Conservation (phyloP, 2,797 vertebrate species). For the Potorous gilbertii region DNA sequence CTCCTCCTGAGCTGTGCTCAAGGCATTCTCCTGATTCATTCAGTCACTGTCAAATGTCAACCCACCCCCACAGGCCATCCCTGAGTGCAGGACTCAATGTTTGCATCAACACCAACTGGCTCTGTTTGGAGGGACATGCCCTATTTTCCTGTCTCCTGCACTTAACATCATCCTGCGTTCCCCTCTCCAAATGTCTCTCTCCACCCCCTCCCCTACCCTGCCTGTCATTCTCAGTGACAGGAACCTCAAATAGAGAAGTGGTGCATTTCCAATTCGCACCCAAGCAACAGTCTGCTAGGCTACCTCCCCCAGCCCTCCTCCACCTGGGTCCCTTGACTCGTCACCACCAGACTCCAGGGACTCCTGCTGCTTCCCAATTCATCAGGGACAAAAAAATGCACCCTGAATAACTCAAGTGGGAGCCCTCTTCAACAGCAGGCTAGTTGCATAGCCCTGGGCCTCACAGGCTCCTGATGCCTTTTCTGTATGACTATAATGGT, state of each 20-base stretch:
- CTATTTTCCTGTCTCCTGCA: neutral
- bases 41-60: neutral
- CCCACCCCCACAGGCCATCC: neutral
- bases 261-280: neutral
- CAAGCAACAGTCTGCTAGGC: neutral
- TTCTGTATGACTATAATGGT: neutral
- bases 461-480: neutral
- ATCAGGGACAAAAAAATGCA: neutral
- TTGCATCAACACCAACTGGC: slow-evolving; percentile 11
- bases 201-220: neutral
- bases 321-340: neutral
- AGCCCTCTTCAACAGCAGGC: neutral
- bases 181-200: neutral
- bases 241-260: neutral
- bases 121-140: neutral
- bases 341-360: accelerated
- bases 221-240: neutral
- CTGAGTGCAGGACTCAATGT: neutral
- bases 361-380: neutral
- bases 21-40: accelerated
- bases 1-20: neutral
- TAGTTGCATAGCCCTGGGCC: neutral
- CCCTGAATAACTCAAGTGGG: neutral
- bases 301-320: neutral
- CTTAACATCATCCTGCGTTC: neutral